Percentiles rank a stretch among this genome's conserved stretches.
phyloP scores from a whole-genome alignment of 2,888 invertebrate species.

The Belgica antarctica region DNA sequence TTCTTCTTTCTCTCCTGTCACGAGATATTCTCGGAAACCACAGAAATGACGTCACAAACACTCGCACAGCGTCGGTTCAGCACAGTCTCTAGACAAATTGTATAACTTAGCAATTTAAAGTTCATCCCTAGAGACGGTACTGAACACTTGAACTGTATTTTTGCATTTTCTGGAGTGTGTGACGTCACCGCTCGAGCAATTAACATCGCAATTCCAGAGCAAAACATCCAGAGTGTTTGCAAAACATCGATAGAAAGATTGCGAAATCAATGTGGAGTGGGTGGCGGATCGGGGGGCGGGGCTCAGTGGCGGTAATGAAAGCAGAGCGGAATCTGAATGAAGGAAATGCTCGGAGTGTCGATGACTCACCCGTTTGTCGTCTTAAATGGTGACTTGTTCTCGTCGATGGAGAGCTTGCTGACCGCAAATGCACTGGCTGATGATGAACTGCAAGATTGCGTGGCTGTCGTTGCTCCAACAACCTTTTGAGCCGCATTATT shows the following conservation, averaged over 20 bases:
- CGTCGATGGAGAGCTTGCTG: conserved; percentile 25
- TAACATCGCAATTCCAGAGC: not conserved
- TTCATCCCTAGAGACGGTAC: too few species aligned
- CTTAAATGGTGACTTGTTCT: conserved; percentile 37
- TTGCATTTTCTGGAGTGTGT: too few species aligned
- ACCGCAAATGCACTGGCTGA: conserved; percentile 23
- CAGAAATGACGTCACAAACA: too few species aligned
- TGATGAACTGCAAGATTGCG: conserved; percentile 36
- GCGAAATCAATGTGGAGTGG: too few species aligned
- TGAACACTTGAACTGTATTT: too few species aligned
- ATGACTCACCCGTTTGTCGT: conserved; percentile 37
- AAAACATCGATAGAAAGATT: too few species aligned
- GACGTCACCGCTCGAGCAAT: conserved; percentile 1
- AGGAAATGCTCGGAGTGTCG: not conserved
- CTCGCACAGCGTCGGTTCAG: too few species aligned
- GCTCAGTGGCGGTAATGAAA: not conserved
- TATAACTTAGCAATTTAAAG: too few species aligned
- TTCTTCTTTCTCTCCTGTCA: too few species aligned
- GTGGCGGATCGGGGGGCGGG: not conserved
- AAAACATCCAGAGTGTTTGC: not conserved
- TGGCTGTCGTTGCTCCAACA: conserved; percentile 41
- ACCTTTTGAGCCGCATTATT: conserved; percentile 49
- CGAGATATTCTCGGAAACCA: too few species aligned
- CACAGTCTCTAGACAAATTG: too few species aligned
- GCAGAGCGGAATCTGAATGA: too few species aligned